Percentiles rank a stretch among this genome's conserved stretches.
Evolutionary conservation across 2,797 vertebrate species (phyloP).

Genomic region (Myotis daubentonii): DNA sequence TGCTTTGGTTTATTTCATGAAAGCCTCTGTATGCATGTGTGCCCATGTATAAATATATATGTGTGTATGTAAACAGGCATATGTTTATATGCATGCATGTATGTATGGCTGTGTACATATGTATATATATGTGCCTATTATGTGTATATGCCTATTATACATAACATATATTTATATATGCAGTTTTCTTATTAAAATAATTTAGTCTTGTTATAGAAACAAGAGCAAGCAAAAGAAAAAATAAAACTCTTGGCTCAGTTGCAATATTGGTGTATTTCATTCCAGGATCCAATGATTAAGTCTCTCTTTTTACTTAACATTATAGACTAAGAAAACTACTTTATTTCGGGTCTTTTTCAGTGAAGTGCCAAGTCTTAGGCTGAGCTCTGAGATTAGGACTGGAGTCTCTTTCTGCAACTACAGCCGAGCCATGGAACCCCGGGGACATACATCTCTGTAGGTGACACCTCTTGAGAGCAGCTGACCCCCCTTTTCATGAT

Average conservation of each 20-base stretch:
- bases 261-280: background rate
- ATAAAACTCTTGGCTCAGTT: background rate
- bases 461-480: background rate
- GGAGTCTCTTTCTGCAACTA: background rate
- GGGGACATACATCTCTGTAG: background rate
- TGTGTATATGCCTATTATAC: background rate
- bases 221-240: background rate
- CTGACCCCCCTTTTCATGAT: background rate
- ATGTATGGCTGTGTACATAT: background rate
- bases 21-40: background rate
- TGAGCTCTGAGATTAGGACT: background rate
- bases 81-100: background rate
- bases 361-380: background rate
- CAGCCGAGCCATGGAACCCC: background rate
- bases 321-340: background rate
- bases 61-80: background rate
- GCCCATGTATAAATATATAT: background rate
- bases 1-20: background rate
- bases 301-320: background rate
- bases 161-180: background rate
- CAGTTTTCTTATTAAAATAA: slow-evolving; percentile 2
- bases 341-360: background rate
- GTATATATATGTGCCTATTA: background rate
- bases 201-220: background rate
- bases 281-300: background rate